Conservation (phyloP, 2,797 vertebrate genomes). For the Enteromius unitaeniatus region DNA sequence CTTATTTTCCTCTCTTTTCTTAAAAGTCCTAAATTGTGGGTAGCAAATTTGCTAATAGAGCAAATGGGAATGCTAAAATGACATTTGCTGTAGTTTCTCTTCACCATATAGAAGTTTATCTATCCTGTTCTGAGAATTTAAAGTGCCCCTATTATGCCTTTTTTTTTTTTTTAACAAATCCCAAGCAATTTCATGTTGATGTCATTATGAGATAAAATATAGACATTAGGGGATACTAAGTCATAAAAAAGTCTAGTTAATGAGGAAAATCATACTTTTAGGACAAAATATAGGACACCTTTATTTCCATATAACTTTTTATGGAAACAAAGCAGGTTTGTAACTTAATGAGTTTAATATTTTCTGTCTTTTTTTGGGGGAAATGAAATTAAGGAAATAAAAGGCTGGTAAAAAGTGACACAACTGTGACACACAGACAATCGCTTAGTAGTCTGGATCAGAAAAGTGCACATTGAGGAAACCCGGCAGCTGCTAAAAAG, state of each 20-base stretch:
- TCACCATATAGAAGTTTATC: background rate
- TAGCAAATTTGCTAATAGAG: background rate
- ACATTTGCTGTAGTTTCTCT: background rate
- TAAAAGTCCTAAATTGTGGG: background rate
- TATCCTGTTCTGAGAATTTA: background rate
- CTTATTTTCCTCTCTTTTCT: background rate
- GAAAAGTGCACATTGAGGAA: background rate
- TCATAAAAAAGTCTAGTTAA: background rate
- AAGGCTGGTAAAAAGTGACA: background rate
- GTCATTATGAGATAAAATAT: background rate
- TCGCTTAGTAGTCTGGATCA: too few relatives aligned
- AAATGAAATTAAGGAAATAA: background rate
- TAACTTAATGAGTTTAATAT: background rate
- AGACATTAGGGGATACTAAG: background rate
- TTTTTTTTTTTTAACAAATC: too few relatives aligned
- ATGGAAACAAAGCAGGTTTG: background rate
- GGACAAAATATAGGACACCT: background rate
- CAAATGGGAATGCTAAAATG: background rate
- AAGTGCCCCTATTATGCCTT: too few relatives aligned
- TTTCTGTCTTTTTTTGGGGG: background rate
- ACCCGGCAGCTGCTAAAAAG: conserved; percentile 2
- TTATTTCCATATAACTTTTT: background rate
- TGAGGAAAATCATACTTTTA: background rate
- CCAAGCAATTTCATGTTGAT: too few relatives aligned
- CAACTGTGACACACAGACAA: background rate